phyloP scores from a whole-genome alignment of 2,888 invertebrate genomes.

The Heliconius sara region DNA sequence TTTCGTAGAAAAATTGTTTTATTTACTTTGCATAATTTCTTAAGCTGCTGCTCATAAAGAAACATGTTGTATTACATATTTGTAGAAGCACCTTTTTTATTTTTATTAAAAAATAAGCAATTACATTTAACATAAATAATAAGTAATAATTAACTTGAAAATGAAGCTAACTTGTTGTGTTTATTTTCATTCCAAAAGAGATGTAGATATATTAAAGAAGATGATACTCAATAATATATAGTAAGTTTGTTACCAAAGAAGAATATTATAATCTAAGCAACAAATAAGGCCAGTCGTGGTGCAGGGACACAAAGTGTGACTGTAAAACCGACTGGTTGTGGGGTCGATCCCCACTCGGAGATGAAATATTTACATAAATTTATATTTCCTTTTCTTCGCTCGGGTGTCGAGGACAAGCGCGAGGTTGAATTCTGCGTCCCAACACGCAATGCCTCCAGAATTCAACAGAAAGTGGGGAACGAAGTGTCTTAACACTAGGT shows the following conservation, averaged over 20 bases:
- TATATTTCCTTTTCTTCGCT: too few relatives aligned
- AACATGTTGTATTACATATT: conserved; percentile 11
- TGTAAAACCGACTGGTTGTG: too few relatives aligned
- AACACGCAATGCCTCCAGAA: too few relatives aligned
- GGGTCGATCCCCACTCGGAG: too few relatives aligned
- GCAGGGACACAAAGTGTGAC: too few relatives aligned
- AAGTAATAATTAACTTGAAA: not conserved
- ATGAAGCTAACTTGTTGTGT: not conserved
- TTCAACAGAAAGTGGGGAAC: too few relatives aligned
- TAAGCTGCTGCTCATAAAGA: conserved; percentile 7
- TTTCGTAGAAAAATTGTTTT: conserved; percentile 74
- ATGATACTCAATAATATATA: not conserved
- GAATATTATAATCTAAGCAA: not conserved
- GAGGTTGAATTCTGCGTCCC: too few relatives aligned
- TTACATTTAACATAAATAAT: not conserved
- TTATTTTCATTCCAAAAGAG: too few relatives aligned
- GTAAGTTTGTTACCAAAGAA: not conserved
- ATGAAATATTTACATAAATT: too few relatives aligned
- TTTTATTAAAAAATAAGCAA: not conserved
- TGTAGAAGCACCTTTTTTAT: not conserved
- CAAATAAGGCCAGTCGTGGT: not conserved
- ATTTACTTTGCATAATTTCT: conserved; percentile 52
- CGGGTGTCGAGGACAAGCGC: too few relatives aligned
- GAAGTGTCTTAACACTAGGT: too few relatives aligned
- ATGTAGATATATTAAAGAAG: too few relatives aligned